phyloP scores from a whole-genome alignment of 2,113 vertebrate genomes.

The Myotis yumanensis region DNA sequence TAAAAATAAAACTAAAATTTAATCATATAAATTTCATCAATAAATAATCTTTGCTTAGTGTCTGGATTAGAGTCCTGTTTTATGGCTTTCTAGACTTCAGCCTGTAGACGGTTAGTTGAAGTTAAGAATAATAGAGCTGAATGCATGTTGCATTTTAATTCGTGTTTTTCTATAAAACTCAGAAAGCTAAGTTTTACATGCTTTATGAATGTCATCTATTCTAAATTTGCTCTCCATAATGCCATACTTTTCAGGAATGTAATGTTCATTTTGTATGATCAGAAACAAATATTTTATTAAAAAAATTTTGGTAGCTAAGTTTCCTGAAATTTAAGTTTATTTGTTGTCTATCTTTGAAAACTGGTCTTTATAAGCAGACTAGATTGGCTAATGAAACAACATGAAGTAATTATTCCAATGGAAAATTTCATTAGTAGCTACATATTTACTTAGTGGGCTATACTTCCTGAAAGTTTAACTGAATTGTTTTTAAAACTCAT shows the following conservation, averaged over 20 bases:
- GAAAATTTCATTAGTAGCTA: constrained; percentile 8
- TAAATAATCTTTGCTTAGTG: not conserved
- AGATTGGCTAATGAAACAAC: not conserved
- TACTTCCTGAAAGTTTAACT: constrained; percentile 18
- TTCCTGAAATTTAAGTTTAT: constrained; percentile 23
- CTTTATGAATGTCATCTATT: not conserved
- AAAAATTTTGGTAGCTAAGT: not conserved
- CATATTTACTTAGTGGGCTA: not conserved
- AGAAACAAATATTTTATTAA: not conserved
- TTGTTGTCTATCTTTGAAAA: constrained; percentile 19
- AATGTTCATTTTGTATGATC: not conserved
- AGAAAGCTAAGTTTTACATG: not conserved
- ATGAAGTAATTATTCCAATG: not conserved
- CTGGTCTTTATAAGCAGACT: not conserved
- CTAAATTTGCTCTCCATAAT: not conserved
- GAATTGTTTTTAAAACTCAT: not conserved
- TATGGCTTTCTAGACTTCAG: not conserved
- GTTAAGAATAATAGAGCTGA: not conserved
- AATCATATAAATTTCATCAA: not conserved
- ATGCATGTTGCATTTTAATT: not conserved
- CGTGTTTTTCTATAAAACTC: not conserved
- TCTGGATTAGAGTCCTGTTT: not conserved
- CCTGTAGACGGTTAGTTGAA: not conserved
- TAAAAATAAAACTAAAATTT: not conserved
- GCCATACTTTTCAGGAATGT: not conserved